These are phyloP conservation scores for Nebria brevicollis DNA, from an alignment of 2,888 invertebrate genomes.

Conservation along the genomic window DNA sequence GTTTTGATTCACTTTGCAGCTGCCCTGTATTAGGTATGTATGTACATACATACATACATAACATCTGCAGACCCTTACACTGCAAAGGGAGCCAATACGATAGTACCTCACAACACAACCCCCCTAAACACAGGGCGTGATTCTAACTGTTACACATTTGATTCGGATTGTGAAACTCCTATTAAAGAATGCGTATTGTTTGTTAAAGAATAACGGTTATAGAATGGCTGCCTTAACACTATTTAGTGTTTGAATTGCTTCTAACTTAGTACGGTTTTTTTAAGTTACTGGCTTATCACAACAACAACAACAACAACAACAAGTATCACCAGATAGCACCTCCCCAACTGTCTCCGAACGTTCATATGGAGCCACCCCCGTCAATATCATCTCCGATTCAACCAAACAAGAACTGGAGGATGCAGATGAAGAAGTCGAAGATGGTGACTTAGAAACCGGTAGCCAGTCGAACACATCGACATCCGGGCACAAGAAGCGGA, in stretches of 20 bases:
- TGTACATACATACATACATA: too few species aligned
- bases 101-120: slow-evolving; percentile 31
- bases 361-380: slow-evolving; percentile 65
- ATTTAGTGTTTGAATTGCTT: too few species aligned
- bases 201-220: neutral
- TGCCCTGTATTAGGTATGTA: slow-evolving; percentile 49
- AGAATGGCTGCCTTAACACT: too few species aligned
- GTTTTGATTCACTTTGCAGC: slow-evolving; percentile 54
- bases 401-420: slow-evolving; percentile 64
- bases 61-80: neutral
- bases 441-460: slow-evolving; percentile 56
- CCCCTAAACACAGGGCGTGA: slow-evolving; percentile 48
- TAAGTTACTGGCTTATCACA: slow-evolving; percentile 65
- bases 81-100: neutral
- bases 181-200: neutral
- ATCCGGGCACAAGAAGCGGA: slow-evolving; percentile 83
- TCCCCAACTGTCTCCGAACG: slow-evolving; percentile 85
- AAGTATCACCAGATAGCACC: slow-evolving; percentile 86
- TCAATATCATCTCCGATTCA: slow-evolving; percentile 55
- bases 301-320: slow-evolving; percentile 81
- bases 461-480: slow-evolving; percentile 60
- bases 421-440: slow-evolving; percentile 68
- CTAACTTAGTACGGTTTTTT: neutral
- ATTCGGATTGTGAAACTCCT: slow-evolving; percentile 28
- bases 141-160: slow-evolving; percentile 44